A percentile compares a stretch with the other conserved stretches of the same genome.
Evolutionary conservation across 2,797 vertebrate species (phyloP).

Genomic region (Sebastes iracundus): DNA sequence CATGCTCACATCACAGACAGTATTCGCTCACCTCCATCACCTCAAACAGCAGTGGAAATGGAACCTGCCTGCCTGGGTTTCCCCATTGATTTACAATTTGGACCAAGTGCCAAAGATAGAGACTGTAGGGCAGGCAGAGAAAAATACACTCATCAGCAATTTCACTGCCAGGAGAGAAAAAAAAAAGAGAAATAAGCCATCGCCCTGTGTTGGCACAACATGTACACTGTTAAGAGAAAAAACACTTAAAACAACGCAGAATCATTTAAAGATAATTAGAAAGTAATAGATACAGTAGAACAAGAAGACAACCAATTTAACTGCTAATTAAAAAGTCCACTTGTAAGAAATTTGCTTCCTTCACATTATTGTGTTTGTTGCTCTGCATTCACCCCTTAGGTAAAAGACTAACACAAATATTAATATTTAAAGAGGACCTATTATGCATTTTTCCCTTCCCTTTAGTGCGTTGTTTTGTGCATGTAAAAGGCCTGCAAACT

Average conservation of each 20-base stretch:
- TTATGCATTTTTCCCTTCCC: too few relatives aligned
- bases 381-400: not conserved
- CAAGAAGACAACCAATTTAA: conserved; percentile 3
- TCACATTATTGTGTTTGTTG: not conserved
- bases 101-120: conserved; percentile 50
- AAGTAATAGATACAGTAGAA: not conserved
- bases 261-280: conserved; percentile 26
- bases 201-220: not conserved
- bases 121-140: not conserved
- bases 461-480: too few relatives aligned
- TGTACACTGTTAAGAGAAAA: conserved; percentile 1
- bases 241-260: not conserved
- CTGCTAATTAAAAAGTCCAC: not conserved
- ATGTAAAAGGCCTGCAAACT: too few relatives aligned
- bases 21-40: conserved; percentile 36
- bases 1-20: conserved; percentile 9
- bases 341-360: not conserved
- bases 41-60: conserved; percentile 46
- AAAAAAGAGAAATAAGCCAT: conserved; percentile 22
- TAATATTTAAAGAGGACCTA: not conserved
- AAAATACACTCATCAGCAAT: conserved; percentile 45
- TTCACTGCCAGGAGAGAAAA: conserved; percentile 10
- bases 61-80: conserved; percentile 43
- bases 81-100: conserved; percentile 59
- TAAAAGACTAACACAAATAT: not conserved